Conservation (phyloP, 2,797 vertebrate genomes). For the Thamnophis elegans region DNA sequence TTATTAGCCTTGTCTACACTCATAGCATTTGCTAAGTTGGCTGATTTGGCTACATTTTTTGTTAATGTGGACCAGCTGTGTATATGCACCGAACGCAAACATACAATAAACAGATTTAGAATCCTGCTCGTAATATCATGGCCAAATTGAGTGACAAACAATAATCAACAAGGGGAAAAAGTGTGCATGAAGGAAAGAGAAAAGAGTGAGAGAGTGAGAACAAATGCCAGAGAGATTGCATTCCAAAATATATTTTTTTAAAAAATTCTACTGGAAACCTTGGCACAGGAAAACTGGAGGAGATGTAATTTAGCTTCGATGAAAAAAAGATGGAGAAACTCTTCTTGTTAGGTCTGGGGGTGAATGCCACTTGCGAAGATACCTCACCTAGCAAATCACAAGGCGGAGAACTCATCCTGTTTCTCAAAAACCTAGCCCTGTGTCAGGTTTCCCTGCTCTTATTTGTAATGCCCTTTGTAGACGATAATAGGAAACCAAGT, state of each 20-base stretch:
- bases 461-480: slow-evolving; percentile 21
- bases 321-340: slow-evolving; percentile 9
- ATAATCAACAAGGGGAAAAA: slow-evolving; percentile 30
- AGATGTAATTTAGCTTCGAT: neutral
- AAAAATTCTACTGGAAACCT: slow-evolving; percentile 44
- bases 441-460: slow-evolving; percentile 28
- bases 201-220: slow-evolving; percentile 29
- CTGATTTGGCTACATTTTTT: slow-evolving; percentile 20
- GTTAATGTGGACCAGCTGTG: slow-evolving; percentile 36
- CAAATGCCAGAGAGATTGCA: slow-evolving; percentile 26
- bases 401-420: neutral
- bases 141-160: slow-evolving; percentile 15
- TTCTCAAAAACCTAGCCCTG: slow-evolving; percentile 2
- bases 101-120: slow-evolving; percentile 36
- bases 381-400: neutral
- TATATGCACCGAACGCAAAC: neutral
- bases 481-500: slow-evolving; percentile 46
- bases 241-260: slow-evolving; percentile 32
- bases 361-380: neutral
- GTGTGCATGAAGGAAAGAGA: neutral
- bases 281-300: slow-evolving; percentile 35
- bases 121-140: slow-evolving; percentile 22
- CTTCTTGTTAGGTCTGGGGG: slow-evolving; percentile 22
- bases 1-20: slow-evolving; percentile 33
- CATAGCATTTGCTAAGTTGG: slow-evolving; percentile 5